Base-by-base conservation (phyloP, 2,797 vertebrate genomes). In the Enteromius argenteus region DNA sequence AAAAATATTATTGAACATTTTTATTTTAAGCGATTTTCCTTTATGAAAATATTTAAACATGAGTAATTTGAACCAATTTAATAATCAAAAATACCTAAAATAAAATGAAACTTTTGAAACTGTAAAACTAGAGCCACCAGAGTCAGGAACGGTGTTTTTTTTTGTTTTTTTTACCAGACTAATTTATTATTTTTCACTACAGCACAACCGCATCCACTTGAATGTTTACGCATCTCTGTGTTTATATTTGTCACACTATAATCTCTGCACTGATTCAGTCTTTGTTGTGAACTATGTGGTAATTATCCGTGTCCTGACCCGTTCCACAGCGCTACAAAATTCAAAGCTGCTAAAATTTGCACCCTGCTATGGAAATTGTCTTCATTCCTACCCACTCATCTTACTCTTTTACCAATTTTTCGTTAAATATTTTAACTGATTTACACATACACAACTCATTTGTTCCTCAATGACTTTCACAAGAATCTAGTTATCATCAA, bases 241-340 rank as follows among this genome's bases (percentile, higher is more conserved):
- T 81, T 60, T 72, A 58, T 81, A 56, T 58, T 17, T 32, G 67
- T 44, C 13, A 4, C 49, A 46, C 51, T 80, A 5, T 69, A 80
- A 80, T 80, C 35, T 56, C 21, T 71, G 51, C 35, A 9, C 23
- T 35, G 30, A 56, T 75, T 56, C 11, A 42, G 79, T 71, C 51
- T 81, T 72, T 81, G 67, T 44, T 69, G 67, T 21, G 19, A 62
- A 37, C 77, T 23, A 19, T 68, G 79, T 60, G 42, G 67, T 72
- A 32, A 81, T 72, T 58, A 58, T 60, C 37, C 46, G 7, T 60
- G 49, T 39, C 19, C 53, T 42, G 51, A 72, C 67, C 67, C 6
- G 51, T 9, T 39, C 30, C 10, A 3, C 44, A 53, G 27, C 15
- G 42, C 49, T 58, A 6, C 71, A 73, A 15, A 53, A 72, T 60